Percentiles rank a stretch among this genome's conserved stretches.
These are phyloP conservation scores for Pristionchus entomophagus DNA, from an alignment of 2,888 invertebrate genomes.

Conservation along the genomic window DNA sequence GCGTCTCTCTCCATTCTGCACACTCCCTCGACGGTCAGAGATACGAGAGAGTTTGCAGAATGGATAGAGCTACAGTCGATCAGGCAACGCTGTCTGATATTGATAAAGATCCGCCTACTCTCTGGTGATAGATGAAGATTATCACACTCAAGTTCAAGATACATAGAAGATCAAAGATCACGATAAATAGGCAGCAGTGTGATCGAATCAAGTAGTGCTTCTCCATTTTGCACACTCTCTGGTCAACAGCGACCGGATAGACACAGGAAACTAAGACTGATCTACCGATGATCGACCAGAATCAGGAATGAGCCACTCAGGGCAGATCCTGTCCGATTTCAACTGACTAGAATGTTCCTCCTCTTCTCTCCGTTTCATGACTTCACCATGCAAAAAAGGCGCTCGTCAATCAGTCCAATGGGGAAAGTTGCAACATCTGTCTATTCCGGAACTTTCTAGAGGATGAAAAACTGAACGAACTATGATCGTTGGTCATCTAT, in stretches of 20 bases:
- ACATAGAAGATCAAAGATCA: neutral
- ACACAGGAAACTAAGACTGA: no score
- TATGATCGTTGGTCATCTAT: neutral
- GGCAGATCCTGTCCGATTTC: neutral
- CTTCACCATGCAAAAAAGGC: neutral
- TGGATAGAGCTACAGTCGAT: neutral
- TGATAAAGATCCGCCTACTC: neutral
- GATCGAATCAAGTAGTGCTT: neutral
- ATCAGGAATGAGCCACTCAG: neutral
- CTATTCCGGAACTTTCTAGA: slow-evolving; percentile 16
- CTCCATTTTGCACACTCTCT: neutral
- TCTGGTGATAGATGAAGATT: neutral
- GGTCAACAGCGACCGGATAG: no score
- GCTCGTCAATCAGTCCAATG: slow-evolving; percentile 36
- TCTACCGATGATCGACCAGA: no score
- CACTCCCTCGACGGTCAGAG: neutral
- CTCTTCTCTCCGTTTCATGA: neutral
- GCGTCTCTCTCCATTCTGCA: no score
- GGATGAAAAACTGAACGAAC: neutral
- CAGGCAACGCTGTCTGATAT: neutral
- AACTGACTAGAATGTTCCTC: slow-evolving; percentile 9
- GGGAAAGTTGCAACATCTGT: slow-evolving; percentile 1
- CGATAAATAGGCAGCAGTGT: neutral
- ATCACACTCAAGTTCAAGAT: neutral
- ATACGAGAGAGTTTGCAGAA: neutral